A percentile compares a stretch with the other conserved stretches of the same genome.
Conservation (phyloP, 2,797 vertebrate genomes). For the Sebastolobus altivelis region DNA sequence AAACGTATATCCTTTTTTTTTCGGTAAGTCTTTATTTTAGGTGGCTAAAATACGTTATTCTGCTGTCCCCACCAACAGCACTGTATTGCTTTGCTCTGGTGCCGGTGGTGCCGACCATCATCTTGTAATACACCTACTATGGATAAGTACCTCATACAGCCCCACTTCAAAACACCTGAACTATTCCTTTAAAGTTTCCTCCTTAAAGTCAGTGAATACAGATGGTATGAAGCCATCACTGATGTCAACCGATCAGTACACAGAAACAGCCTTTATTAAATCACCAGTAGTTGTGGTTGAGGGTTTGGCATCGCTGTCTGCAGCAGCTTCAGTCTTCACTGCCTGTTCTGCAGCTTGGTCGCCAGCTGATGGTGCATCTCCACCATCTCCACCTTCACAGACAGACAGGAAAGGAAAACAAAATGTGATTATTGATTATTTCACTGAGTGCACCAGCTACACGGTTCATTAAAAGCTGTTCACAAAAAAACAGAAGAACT, state of each 20-base stretch:
- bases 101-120: too few species aligned
- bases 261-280: not conserved
- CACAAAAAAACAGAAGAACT: not conserved
- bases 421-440: not conserved
- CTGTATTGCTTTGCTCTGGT: too few species aligned
- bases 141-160: too few species aligned
- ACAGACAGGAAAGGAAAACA: not conserved
- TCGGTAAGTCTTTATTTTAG: too few species aligned
- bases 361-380: not conserved
- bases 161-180: too few species aligned
- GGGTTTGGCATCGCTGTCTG: slow-evolving; percentile 60
- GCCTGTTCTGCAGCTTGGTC: slow-evolving; percentile 4
- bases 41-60: too few species aligned
- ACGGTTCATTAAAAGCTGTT: not conserved
- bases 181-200: not conserved
- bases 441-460: not conserved
- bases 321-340: slow-evolving; percentile 28
- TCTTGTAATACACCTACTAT: too few species aligned
- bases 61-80: too few species aligned
- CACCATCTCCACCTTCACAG: slow-evolving; percentile 33
- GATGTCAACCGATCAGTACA: not conserved
- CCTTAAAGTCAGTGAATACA: not conserved
- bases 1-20: too few species aligned
- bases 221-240: not conserved
- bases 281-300: slow-evolving; percentile 65